Evolutionary conservation across 2,797 vertebrate genomes (phyloP).

Genomic region (Argya squamiceps): DNA sequence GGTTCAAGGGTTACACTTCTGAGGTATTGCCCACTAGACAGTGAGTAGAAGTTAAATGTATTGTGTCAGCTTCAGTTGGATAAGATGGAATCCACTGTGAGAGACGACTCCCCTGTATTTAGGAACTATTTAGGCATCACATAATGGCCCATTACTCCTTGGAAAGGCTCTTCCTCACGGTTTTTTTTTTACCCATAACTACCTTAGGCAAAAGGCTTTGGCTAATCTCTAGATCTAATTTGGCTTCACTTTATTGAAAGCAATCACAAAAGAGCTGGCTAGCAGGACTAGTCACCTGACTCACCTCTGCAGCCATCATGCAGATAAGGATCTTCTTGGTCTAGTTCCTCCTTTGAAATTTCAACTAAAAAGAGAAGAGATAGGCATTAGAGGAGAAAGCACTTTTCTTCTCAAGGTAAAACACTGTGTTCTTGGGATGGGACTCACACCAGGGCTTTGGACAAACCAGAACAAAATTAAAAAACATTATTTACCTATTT

Average conservation of each 20-base stretch:
- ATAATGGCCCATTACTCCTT: not conserved
- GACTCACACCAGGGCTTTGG: not conserved
- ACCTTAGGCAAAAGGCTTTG: not conserved
- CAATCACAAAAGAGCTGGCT: not conserved
- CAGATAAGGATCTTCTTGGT: conserved; percentile 75
- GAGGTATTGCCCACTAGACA: not conserved
- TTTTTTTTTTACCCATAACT: not conserved
- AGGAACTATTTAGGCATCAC: not conserved
- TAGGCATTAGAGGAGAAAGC: not conserved
- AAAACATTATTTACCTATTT: not conserved
- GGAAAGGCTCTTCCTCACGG: not conserved
- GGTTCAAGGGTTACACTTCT: not conserved
- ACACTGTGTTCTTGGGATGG: not conserved
- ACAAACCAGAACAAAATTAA: conserved; percentile 16
- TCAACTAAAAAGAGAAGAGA: conserved; percentile 60
- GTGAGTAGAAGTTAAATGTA: not conserved
- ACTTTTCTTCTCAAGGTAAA: not conserved
- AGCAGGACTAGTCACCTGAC: conserved; percentile 9
- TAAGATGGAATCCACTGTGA: not conserved
- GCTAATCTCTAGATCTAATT: not conserved
- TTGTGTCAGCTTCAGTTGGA: not conserved
- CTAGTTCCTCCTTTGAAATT: conserved; percentile 60
- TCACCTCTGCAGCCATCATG: conserved; percentile 88
- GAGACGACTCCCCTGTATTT: not conserved
- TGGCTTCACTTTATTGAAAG: not conserved